phyloP scores from a whole-genome alignment of 2,888 invertebrate genomes.

The Callyntrura guangdongensis region DNA sequence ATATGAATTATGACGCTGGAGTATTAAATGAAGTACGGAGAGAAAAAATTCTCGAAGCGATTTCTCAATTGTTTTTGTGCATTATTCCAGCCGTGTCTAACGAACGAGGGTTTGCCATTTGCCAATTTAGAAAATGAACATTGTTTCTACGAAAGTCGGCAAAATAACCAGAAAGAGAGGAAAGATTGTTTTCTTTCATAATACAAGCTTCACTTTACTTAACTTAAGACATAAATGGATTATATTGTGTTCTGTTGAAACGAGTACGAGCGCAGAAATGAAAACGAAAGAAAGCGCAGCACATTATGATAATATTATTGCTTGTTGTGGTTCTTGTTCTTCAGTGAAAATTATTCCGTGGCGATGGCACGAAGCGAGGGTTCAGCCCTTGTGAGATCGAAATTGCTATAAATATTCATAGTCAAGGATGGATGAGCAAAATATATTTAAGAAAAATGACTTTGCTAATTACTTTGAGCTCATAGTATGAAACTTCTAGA shows the following conservation, averaged over 20 bases:
- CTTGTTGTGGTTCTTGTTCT: constrained; percentile 11
- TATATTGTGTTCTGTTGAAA: constrained; percentile 24
- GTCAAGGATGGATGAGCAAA: neutral
- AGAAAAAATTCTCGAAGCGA: constrained; percentile 9
- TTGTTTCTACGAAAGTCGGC: constrained; percentile 3
- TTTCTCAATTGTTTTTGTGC: neutral
- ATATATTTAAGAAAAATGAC: neutral
- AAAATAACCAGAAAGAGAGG: neutral
- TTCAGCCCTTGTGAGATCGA: neutral
- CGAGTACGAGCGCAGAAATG: neutral
- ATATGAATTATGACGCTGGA: constrained; percentile 14
- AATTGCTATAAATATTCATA: constrained; percentile 16
- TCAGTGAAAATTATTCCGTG: neutral
- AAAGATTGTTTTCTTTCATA: constrained; percentile 17
- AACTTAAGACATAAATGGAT: constrained; percentile 13
- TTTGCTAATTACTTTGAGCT: constrained; percentile 9
- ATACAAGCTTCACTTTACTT: constrained; percentile 4
- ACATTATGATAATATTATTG: constrained; percentile 46
- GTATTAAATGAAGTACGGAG: constrained; percentile 23
- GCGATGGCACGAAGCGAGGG: neutral
- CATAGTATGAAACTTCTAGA: neutral
- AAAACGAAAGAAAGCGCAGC: constrained; percentile 18
- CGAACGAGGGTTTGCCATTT: neutral
- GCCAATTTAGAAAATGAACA: constrained; percentile 10
- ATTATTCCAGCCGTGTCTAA: neutral